phyloP scores from a whole-genome alignment of 2,888 invertebrate genomes.

The Reticulitermes lucifugus region DNA sequence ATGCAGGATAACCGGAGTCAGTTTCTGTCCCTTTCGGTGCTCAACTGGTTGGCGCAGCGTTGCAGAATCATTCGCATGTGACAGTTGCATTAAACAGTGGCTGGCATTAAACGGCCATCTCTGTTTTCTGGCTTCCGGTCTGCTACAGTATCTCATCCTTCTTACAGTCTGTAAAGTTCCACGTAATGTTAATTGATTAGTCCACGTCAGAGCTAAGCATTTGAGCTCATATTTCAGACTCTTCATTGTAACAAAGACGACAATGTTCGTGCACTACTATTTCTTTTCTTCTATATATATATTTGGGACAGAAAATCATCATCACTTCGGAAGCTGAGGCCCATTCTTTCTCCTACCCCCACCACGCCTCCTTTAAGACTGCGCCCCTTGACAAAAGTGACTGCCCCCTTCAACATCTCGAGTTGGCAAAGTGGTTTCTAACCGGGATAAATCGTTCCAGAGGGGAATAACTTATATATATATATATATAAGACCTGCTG shows the following conservation, averaged over 20 bases:
- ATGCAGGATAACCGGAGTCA: too few species aligned
- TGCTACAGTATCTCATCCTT: not conserved
- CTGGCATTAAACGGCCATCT: not conserved
- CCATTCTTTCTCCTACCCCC: constrained; percentile 43
- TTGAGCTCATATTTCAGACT: constrained; percentile 17
- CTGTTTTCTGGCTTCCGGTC: not conserved
- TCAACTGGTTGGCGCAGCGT: too few species aligned
- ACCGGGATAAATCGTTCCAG: constrained; percentile 50
- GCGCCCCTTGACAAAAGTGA: constrained; percentile 31
- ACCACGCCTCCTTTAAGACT: constrained; percentile 25
- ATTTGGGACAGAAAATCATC: constrained; percentile 35
- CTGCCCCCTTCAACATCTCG: constrained; percentile 35
- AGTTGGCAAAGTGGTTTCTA: constrained; percentile 52
- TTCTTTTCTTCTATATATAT: constrained; percentile 3
- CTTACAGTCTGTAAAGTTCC: not conserved
- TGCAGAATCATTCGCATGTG: too few species aligned
- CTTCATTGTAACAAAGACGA: not conserved
- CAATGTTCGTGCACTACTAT: not conserved
- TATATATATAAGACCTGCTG: constrained; percentile 44
- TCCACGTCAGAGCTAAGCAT: not conserved
- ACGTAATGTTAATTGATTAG: constrained; percentile 31
- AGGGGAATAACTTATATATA: constrained; percentile 48
- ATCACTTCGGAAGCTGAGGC: constrained; percentile 46
- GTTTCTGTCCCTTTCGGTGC: too few species aligned
- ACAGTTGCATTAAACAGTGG: not conserved